A percentile compares a stretch with the other conserved stretches of the same genome.
phyloP scores from a whole-genome alignment of 1,140 invertebrate species.

The Coptotermes formosanus region DNA sequence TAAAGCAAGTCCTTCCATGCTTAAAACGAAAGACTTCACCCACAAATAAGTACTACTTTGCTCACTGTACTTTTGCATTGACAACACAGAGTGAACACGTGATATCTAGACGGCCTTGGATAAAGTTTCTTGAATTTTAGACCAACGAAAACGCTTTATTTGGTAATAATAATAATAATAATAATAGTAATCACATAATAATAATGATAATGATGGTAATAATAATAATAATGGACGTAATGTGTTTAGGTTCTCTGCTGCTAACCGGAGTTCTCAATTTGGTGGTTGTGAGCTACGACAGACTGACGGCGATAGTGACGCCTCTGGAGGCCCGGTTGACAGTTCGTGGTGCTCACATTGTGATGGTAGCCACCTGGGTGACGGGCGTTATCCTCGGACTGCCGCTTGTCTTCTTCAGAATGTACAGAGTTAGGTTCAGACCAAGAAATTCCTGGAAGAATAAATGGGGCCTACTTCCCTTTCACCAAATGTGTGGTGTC shows the following conservation, averaged over 20 bases:
- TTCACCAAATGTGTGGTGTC: too few relatives aligned
- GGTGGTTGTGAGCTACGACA: constrained; percentile 77
- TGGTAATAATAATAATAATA: background rate
- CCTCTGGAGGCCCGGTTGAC: constrained; percentile 66
- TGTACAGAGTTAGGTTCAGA: constrained; percentile 54
- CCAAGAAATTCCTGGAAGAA: too few relatives aligned
- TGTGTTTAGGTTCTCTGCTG: constrained; percentile 59
- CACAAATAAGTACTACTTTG: too few relatives aligned
- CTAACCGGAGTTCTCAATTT: constrained; percentile 73
- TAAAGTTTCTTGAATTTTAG: too few relatives aligned
- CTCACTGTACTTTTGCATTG: too few relatives aligned
- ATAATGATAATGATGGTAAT: constrained; percentile 19
- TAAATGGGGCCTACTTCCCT: too few relatives aligned
- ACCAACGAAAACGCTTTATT: background rate
- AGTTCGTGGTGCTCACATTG: constrained; percentile 55
- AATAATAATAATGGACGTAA: background rate
- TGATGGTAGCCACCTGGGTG: constrained; percentile 68
- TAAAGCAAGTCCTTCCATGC: too few relatives aligned
- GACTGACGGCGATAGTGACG: constrained; percentile 74
- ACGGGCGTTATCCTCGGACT: constrained; percentile 57
- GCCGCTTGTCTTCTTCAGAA: constrained; percentile 63
- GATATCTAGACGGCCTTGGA: too few relatives aligned
- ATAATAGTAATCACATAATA: background rate
- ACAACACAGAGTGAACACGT: too few relatives aligned
- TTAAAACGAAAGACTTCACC: too few relatives aligned